Percentiles rank a stretch among this genome's conserved stretches.
phyloP scores from a whole-genome alignment of 2,113 vertebrate genomes.

The Chamaea fasciata region DNA sequence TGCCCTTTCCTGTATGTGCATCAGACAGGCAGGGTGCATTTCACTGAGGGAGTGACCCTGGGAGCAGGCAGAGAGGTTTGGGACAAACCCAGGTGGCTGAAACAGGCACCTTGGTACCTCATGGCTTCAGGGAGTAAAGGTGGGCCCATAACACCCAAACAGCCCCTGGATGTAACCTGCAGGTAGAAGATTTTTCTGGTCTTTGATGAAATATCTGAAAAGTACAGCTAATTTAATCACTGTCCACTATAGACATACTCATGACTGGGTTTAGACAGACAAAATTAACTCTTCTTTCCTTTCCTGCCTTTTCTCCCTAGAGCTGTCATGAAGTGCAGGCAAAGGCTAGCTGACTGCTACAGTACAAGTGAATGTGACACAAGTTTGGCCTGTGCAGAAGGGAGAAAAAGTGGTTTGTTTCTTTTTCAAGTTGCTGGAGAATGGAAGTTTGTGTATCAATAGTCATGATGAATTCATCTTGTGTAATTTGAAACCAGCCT shows the following conservation, averaged over 20 bases:
- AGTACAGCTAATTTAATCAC: not conserved
- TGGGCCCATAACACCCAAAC: not conserved
- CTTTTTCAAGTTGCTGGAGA: not conserved
- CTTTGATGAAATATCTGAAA: not conserved
- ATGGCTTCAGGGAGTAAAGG: accelerated
- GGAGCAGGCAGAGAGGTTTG: not conserved
- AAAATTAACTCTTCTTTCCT: not conserved
- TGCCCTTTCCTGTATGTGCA: not conserved
- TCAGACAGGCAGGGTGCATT: not conserved
- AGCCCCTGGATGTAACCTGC: not conserved
- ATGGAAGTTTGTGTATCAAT: not conserved
- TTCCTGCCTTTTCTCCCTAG: not conserved
- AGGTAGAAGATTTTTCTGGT: not conserved
- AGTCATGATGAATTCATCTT: conserved; percentile 23
- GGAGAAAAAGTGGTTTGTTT: not conserved
- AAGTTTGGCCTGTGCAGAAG: not conserved
- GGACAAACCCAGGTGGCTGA: not conserved
- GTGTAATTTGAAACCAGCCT: not conserved
- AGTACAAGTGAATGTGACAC: not conserved
- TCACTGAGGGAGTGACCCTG: not conserved
- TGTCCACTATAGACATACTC: not conserved
- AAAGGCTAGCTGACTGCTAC: not conserved
- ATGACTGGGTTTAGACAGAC: not conserved
- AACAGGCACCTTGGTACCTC: not conserved
- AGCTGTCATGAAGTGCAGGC: not conserved